Percentiles rank a stretch among this genome's conserved stretches.
Conservation (phyloP, 2,113 vertebrate species). For the Formicarius rufipectus region DNA sequence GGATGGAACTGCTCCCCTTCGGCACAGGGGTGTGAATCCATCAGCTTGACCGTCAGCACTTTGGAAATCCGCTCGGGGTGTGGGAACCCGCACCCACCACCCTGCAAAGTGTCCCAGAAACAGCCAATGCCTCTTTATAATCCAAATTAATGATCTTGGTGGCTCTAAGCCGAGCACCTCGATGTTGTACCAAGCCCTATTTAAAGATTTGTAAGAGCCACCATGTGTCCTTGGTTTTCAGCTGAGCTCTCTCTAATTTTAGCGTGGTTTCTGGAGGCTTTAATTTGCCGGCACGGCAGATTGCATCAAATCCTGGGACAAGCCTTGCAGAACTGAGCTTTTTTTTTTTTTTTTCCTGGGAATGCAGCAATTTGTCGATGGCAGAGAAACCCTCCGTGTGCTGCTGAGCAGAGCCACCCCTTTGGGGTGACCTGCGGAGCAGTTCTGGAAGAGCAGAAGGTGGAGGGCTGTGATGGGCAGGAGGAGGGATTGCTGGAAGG, state of each 20-base stretch:
- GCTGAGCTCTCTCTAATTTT: constrained; percentile 55
- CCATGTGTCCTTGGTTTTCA: constrained; percentile 32
- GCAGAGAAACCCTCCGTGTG: background rate
- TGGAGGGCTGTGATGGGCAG: background rate
- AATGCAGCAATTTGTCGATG: constrained; percentile 17
- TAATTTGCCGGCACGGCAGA: constrained; percentile 9
- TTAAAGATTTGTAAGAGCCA: constrained; percentile 22
- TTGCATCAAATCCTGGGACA: constrained; percentile 36
- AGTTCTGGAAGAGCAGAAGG: background rate
- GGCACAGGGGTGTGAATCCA: background rate
- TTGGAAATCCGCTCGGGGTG: background rate
- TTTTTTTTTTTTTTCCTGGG: background rate
- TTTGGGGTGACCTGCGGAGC: background rate
- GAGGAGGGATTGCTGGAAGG: background rate
- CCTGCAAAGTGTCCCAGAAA: background rate
- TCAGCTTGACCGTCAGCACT: accelerated
- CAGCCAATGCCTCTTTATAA: background rate
- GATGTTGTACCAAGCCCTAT: background rate
- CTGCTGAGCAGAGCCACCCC: background rate
- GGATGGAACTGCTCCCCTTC: background rate
- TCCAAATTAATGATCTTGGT: background rate
- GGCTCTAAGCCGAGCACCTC: background rate
- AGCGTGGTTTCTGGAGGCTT: constrained; percentile 46
- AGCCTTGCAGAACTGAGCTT: background rate
- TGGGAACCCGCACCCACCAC: background rate